Evolutionary conservation across 2,888 invertebrate genomes (phyloP).

Genomic region (Microctonus hyperodae): DNA sequence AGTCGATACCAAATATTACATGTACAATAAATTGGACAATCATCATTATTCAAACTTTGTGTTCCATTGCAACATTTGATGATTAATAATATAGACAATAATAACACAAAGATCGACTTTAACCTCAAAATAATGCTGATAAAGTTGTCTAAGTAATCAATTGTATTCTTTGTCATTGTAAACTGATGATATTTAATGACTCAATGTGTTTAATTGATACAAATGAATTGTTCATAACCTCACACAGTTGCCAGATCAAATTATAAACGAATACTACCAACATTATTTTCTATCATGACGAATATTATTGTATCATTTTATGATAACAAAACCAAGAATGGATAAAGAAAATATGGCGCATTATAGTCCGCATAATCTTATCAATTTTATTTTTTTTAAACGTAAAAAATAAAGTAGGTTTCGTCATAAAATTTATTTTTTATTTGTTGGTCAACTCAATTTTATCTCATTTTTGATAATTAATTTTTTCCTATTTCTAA

Average conservation of each 20-base stretch:
- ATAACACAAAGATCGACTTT: conserved; percentile 2
- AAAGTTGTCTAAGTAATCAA: not conserved
- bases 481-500: too few species aligned
- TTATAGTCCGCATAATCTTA: not conserved
- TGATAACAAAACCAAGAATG: too few species aligned
- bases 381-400: too few species aligned
- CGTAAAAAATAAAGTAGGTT: too few species aligned
- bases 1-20: conserved; percentile 53
- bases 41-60: conserved; percentile 10
- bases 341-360: not conserved
- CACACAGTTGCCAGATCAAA: not conserved
- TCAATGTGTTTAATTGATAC: not conserved
- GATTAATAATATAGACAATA: not conserved
- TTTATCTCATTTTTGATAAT: too few species aligned
- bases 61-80: not conserved
- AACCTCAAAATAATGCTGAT: not conserved
- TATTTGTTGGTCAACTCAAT: too few species aligned
- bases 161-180: conserved; percentile 1
- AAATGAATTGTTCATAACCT: not conserved
- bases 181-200: not conserved
- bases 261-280: not conserved
- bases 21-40: conserved; percentile 50
- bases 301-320: too few species aligned
- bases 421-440: too few species aligned
- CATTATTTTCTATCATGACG: too few species aligned